phyloP scores from a whole-genome alignment of 2,113 vertebrate species.

The Stegostoma tigrinum region DNA sequence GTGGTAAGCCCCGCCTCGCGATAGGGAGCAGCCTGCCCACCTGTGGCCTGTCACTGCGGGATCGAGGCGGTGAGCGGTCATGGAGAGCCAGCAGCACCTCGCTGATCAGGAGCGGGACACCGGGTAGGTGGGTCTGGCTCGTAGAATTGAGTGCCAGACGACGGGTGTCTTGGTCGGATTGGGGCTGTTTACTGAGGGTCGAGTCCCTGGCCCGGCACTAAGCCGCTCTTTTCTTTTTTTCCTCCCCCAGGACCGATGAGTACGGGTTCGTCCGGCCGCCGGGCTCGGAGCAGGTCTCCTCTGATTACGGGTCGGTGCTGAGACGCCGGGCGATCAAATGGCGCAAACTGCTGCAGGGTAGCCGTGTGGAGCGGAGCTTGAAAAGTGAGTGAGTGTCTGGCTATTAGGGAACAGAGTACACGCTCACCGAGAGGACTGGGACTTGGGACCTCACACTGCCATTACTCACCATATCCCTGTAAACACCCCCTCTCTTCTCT shows the following conservation, averaged over 20 bases:
- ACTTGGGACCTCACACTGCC: too few species aligned
- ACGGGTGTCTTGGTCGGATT: background rate
- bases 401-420: background rate
- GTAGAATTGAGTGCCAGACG: background rate
- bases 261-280: background rate
- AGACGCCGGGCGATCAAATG: slow-evolving; percentile 16
- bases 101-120: background rate
- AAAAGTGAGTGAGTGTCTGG: background rate
- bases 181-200: background rate
- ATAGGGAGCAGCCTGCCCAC: background rate
- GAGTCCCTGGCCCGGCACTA: background rate
- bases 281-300: background rate
- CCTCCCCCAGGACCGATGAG: background rate
- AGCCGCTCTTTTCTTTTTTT: background rate
- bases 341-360: slow-evolving; percentile 23
- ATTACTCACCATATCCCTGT: too few species aligned
- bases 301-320: background rate
- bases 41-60: background rate
- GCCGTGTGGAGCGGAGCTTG: slow-evolving; percentile 10
- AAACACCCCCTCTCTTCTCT: too few species aligned
- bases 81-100: background rate
- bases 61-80: too few species aligned
- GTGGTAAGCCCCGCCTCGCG: background rate
- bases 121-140: background rate
- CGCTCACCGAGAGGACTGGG: too few species aligned